A percentile compares a stretch with the other conserved stretches of the same genome.
Evolutionary conservation across 2,113 vertebrate species (phyloP).

Genomic region (Corythornis cristatus): DNA sequence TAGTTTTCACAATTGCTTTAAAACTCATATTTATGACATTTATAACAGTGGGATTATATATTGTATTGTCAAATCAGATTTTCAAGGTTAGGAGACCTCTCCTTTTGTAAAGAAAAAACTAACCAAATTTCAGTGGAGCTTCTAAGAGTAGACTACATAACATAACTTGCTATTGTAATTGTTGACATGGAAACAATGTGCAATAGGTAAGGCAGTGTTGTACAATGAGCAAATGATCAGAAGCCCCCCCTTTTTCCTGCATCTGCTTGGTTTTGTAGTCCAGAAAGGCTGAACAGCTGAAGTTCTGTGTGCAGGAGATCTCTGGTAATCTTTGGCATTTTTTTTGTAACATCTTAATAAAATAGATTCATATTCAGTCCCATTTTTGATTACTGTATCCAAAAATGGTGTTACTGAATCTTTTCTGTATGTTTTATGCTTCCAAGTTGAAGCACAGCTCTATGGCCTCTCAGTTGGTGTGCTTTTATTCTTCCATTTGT

Average conservation of each 20-base stretch:
- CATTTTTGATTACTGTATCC: neutral
- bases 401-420: accelerated
- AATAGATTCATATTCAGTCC: neutral
- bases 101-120: neutral
- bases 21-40: neutral
- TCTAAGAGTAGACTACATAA: neutral
- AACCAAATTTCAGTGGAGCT: neutral
- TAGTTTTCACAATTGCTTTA: neutral
- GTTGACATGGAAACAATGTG: neutral
- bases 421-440: neutral
- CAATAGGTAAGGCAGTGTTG: neutral
- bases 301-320: neutral
- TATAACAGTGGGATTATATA: neutral
- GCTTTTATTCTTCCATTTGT: neutral
- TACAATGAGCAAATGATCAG: neutral
- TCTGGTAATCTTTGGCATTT: neutral
- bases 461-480: accelerated
- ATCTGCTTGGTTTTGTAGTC: neutral
- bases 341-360: neutral
- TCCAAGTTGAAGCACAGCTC: neutral
- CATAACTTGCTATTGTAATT: neutral
- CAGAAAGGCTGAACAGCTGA: neutral
- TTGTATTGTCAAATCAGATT: neutral
- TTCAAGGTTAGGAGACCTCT: neutral
- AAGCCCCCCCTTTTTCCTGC: neutral